These are phyloP conservation scores for Enteromius mattozi DNA, from an alignment of 2,797 vertebrate species.

Conservation along the genomic window DNA sequence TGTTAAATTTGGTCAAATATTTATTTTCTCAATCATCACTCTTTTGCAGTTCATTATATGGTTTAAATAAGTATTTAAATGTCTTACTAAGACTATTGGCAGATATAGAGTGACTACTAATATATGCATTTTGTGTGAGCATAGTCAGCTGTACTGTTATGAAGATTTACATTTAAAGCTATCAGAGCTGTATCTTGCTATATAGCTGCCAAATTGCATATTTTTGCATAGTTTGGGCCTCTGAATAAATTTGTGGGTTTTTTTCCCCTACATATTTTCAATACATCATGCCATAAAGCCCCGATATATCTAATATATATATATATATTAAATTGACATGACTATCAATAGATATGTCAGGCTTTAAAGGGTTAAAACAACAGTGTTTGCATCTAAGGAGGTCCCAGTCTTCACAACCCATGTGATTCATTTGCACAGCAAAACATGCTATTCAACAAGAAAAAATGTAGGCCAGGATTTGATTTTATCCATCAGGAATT, in stretches of 20 bases:
- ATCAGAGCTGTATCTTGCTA: background rate
- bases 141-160: background rate
- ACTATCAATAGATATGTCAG: background rate
- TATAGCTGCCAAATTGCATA: background rate
- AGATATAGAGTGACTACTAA: background rate
- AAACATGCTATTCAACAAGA: background rate
- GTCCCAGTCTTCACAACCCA: background rate
- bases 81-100: background rate
- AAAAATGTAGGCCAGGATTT: background rate
- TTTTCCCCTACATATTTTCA: background rate
- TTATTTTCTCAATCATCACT: background rate
- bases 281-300: background rate
- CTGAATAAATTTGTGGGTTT: background rate
- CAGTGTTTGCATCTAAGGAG: background rate
- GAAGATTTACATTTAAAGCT: background rate
- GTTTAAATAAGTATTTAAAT: background rate
- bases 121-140: background rate
- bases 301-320: background rate
- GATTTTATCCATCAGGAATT: conserved; percentile 9
- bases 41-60: background rate
- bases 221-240: background rate
- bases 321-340: no score
- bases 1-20: background rate
- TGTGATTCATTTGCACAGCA: background rate
- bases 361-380: background rate